phyloP scores from a whole-genome alignment of 2,888 invertebrate genomes.

The Lasioglossum marginatum region DNA sequence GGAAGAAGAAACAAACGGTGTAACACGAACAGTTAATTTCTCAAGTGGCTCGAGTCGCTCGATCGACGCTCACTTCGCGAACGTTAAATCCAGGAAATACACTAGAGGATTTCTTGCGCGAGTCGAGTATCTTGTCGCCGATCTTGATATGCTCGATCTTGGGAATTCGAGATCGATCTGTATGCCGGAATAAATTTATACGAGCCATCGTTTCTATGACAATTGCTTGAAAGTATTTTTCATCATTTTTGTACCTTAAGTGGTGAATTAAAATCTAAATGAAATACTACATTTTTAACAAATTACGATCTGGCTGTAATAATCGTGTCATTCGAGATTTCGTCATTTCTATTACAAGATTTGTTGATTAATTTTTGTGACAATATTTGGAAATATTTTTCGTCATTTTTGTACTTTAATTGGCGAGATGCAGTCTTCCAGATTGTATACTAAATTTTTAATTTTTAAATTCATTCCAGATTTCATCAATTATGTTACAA shows the following conservation, averaged over 20 bases:
- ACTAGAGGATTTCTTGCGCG: not conserved
- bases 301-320: not conserved
- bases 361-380: too few species aligned
- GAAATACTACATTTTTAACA: not conserved
- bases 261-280: too few species aligned
- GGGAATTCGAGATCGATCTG: not conserved
- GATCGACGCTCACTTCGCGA: not conserved
- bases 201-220: not conserved
- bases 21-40: slow-evolving; percentile 2
- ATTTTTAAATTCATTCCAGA: too few species aligned
- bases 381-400: too few species aligned
- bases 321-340: too few species aligned
- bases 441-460: not conserved
- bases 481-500: too few species aligned
- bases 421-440: too few species aligned
- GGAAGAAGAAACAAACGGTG: not conserved
- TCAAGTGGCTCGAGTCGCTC: not conserved
- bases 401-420: too few species aligned
- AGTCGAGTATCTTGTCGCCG: not conserved
- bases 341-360: too few species aligned
- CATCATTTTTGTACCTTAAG: too few species aligned
- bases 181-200: not conserved
- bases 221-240: not conserved
- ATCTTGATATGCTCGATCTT: not conserved
- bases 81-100: not conserved